These are phyloP conservation scores for Heliconius ismenius DNA, from an alignment of 2,888 invertebrate species.

Conservation along the genomic window DNA sequence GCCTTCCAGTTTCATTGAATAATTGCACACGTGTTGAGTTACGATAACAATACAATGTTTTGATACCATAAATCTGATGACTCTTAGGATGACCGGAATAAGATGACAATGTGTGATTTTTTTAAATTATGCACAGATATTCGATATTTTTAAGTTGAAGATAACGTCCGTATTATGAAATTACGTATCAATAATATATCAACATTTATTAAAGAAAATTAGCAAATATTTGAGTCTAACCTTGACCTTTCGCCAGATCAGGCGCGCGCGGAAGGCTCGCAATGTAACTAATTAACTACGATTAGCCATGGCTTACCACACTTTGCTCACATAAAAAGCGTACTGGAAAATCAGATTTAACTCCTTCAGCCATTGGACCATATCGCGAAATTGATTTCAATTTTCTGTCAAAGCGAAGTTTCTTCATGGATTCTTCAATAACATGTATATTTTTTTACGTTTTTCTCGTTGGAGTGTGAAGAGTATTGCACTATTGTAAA, in stretches of 20 bases:
- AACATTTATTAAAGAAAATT: background rate
- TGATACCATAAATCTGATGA: background rate
- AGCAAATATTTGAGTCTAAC: constrained; percentile 24
- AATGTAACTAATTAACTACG: constrained; percentile 56
- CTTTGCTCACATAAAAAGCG: constrained; percentile 33
- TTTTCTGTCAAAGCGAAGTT: background rate
- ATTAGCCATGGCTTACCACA: constrained; percentile 59
- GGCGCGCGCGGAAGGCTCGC: constrained; percentile 59
- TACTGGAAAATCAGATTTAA: constrained; percentile 20
- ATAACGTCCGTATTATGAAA: background rate
- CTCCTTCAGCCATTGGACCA: constrained; percentile 16
- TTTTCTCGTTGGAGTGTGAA: background rate
- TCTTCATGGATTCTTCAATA: background rate
- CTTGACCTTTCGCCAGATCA: constrained; percentile 50
- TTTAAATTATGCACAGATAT: too few species aligned
- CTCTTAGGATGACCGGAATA: background rate
- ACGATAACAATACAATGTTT: background rate
- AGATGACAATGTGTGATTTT: background rate
- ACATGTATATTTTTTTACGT: background rate
- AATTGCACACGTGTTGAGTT: background rate
- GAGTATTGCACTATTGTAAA: too few species aligned
- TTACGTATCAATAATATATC: background rate
- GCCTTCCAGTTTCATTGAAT: background rate
- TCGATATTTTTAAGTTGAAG: too few species aligned
- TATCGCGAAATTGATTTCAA: constrained; percentile 8